These are phyloP conservation scores for Blastobasis adustella DNA, from an alignment of 2,888 invertebrate genomes.

Conservation along the genomic window DNA sequence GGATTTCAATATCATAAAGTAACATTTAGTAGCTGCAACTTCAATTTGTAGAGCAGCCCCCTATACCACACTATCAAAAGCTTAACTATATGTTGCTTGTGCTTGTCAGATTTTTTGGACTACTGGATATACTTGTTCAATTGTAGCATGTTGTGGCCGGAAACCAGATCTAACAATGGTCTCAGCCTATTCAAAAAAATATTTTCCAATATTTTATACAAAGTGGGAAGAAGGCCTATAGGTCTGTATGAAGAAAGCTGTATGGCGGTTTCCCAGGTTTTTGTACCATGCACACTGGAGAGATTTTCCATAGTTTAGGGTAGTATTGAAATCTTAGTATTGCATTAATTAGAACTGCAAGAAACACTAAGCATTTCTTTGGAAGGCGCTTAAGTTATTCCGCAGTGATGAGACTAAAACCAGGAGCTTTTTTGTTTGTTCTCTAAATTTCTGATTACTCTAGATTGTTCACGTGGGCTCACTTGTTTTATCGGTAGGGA, in stretches of 20 bases:
- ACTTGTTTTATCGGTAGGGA: neutral
- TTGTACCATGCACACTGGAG: constrained; percentile 10
- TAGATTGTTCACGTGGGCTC: constrained; percentile 1
- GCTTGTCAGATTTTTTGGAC: constrained; percentile 6
- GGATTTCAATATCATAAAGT: constrained; percentile 1
- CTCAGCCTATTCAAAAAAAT: constrained; percentile 4
- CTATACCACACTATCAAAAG: constrained; percentile 12
- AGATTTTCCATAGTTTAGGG: constrained; percentile 14
- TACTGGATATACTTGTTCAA: constrained; percentile 15
- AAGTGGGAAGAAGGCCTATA: constrained; percentile 8
- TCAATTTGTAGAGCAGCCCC: constrained; percentile 5
- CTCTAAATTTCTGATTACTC: constrained; percentile 1
- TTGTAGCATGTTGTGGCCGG: constrained; percentile 10
- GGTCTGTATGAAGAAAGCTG: constrained; percentile 11
- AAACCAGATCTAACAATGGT: constrained; percentile 10
- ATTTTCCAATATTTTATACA: constrained; percentile 6
- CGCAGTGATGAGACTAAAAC: constrained; percentile 6
- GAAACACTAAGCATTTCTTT: neutral
- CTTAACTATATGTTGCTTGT: constrained; percentile 11
- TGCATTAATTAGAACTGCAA: constrained; percentile 4
- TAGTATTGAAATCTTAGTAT: neutral
- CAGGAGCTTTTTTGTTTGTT: constrained; percentile 6
- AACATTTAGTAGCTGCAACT: neutral
- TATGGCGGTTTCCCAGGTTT: constrained; percentile 11
- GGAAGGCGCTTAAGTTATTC: constrained; percentile 1